phyloP scores from a whole-genome alignment of 2,113 vertebrate genomes.

The Apus apus region DNA sequence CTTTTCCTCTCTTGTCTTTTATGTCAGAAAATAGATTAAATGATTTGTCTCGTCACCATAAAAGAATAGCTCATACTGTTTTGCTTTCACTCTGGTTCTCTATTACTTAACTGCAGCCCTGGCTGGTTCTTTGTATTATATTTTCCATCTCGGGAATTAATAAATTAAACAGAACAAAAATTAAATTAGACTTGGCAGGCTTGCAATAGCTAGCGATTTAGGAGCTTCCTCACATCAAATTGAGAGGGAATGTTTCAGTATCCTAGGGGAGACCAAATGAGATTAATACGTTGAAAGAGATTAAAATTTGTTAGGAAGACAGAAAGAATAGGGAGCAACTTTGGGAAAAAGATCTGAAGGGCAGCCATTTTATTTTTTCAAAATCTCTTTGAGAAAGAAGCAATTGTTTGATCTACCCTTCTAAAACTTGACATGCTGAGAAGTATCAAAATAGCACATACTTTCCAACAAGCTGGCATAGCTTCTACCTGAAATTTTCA shows the following conservation, averaged over 20 bases:
- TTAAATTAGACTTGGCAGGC: constrained; percentile 42
- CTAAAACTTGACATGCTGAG: background rate
- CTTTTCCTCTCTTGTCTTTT: constrained; percentile 11
- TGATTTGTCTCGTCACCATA: constrained; percentile 32
- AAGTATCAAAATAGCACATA: background rate
- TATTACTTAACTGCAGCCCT: constrained; percentile 18
- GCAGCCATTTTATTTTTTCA: background rate
- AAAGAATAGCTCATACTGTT: constrained; percentile 27
- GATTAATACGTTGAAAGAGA: constrained; percentile 44
- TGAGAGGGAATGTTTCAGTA: constrained; percentile 22
- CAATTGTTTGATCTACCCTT: background rate
- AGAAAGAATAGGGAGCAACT: background rate
- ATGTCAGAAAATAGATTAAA: constrained; percentile 53
- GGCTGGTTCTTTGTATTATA: constrained; percentile 23
- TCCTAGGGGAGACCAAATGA: constrained; percentile 7
- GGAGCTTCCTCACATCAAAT: constrained; percentile 18
- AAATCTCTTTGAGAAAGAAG: background rate
- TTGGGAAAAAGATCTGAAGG: background rate
- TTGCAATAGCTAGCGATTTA: constrained; percentile 44
- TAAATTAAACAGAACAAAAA: constrained; percentile 63
- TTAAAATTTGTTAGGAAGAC: constrained; percentile 32
- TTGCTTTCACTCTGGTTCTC: constrained; percentile 2
- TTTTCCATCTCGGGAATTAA: constrained; percentile 26
- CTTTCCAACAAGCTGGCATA: background rate
- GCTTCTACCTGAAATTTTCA: background rate